Conservation (phyloP, 2,888 invertebrate genomes). For the Polymixis lichenea region DNA sequence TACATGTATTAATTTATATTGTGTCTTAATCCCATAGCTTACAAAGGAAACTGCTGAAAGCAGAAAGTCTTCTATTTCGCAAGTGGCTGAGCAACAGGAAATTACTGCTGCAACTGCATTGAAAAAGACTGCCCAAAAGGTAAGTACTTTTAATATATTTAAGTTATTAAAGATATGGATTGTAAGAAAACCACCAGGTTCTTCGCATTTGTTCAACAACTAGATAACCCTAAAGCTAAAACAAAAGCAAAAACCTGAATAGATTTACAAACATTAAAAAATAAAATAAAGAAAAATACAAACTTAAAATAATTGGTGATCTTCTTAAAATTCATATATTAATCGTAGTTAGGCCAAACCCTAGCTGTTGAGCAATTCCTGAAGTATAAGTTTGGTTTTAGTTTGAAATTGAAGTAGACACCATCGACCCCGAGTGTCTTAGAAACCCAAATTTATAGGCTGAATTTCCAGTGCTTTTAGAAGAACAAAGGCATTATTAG, state of each 20-base stretch:
- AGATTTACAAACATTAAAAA: not conserved
- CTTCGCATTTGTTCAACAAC: not conserved
- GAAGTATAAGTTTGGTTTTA: constrained; percentile 22
- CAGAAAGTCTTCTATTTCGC: constrained; percentile 86
- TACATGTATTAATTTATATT: not conserved
- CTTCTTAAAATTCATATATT: constrained; percentile 30
- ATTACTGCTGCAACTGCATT: constrained; percentile 70
- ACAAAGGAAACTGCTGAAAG: constrained; percentile 88
- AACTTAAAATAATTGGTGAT: not conserved
- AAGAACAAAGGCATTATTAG: constrained; percentile 21
- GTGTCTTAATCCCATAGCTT: constrained; percentile 71
- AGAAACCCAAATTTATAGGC: constrained; percentile 34
- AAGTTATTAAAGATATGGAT: not conserved
- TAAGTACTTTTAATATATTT: constrained; percentile 64
- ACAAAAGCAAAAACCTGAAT: not conserved
- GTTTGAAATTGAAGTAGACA: constrained; percentile 40
- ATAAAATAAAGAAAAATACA: not conserved
- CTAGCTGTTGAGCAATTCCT: constrained; percentile 51
- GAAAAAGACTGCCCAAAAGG: constrained; percentile 85
- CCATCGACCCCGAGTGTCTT: constrained; percentile 48
- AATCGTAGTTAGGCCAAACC: constrained; percentile 50
- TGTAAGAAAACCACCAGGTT: constrained; percentile 16
- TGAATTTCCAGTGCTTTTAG: constrained; percentile 58
- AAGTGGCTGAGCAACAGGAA: constrained; percentile 84
- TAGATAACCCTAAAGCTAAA: not conserved